These are phyloP conservation scores for Tenthredo scrophulariae DNA, from an alignment of 2,888 invertebrate genomes.

Conservation along the genomic window DNA sequence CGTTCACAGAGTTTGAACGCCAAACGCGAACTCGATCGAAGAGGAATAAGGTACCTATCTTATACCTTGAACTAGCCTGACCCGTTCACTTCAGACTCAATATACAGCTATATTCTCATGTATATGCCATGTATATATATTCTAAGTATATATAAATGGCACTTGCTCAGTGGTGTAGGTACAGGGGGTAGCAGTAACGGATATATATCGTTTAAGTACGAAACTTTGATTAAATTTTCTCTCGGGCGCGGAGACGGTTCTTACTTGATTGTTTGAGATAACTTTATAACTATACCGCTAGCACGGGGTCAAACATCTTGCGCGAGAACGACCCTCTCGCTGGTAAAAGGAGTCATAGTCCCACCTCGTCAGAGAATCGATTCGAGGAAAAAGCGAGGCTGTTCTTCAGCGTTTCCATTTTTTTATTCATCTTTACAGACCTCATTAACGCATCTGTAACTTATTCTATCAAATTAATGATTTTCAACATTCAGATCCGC, in stretches of 20 bases:
- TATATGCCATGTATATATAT: neutral
- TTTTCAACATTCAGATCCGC: conserved; percentile 34
- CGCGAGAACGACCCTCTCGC: conserved; percentile 35
- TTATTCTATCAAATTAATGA: neutral
- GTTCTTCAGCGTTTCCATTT: neutral
- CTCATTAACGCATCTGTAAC: neutral
- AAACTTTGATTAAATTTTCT: conserved; percentile 66
- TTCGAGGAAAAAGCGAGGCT: conserved; percentile 56
- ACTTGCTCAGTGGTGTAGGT: neutral
- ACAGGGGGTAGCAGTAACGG: conserved; percentile 30
- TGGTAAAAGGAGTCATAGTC: conserved; percentile 44
- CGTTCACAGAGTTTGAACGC: conserved; percentile 37
- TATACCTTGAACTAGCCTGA: conserved; percentile 15
- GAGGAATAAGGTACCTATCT: conserved; percentile 13
- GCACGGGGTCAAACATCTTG: conserved; percentile 52
- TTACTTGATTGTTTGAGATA: conserved; percentile 65
- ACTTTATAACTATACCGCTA: conserved; percentile 60
- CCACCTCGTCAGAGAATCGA: conserved; percentile 57
- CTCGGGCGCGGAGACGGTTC: conserved; percentile 62
- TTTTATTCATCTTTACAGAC: neutral
- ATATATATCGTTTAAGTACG: conserved; percentile 56
- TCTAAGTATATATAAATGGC: conserved; percentile 34
- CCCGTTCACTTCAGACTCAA: conserved; percentile 1
- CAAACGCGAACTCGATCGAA: conserved; percentile 27
- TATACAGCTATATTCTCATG: neutral